A percentile compares a stretch with the other conserved stretches of the same genome.
phyloP scores from a whole-genome alignment of 2,888 invertebrate species.

The Cataglyphis livida region DNA sequence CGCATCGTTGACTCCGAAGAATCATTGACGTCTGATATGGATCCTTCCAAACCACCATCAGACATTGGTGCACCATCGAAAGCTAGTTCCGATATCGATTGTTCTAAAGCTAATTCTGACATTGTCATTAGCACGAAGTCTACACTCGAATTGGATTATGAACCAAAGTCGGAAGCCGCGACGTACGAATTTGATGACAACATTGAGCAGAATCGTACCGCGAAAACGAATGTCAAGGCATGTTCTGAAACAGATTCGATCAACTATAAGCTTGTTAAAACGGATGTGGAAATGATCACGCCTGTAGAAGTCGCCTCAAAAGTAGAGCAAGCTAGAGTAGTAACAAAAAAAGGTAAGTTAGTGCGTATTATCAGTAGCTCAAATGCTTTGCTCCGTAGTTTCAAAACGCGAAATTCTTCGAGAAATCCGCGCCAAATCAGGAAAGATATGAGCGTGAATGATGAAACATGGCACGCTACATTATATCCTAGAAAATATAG shows the following conservation, averaged over 20 bases:
- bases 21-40: slow-evolving; percentile 83
- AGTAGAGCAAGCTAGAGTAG: slow-evolving; percentile 77
- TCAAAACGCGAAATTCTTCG: neutral
- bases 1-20: slow-evolving; percentile 84
- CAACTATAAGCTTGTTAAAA: slow-evolving; percentile 36
- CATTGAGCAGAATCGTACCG: slow-evolving; percentile 3
- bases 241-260: slow-evolving; percentile 40
- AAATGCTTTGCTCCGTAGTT: neutral
- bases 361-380: slow-evolving; percentile 73
- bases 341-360: slow-evolving; percentile 84
- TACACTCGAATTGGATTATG: neutral
- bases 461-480: neutral
- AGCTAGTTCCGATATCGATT: slow-evolving; percentile 78
- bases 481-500: neutral
- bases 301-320: slow-evolving; percentile 56
- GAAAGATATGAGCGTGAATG: neutral
- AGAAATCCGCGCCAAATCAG: neutral
- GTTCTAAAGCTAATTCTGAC: slow-evolving; percentile 79
- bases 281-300: slow-evolving; percentile 4
- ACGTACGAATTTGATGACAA: slow-evolving; percentile 12
- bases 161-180: slow-evolving; percentile 34
- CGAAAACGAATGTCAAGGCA: slow-evolving; percentile 30
- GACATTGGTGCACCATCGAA: slow-evolving; percentile 79
- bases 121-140: slow-evolving; percentile 71
- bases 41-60: slow-evolving; percentile 82